These are phyloP conservation scores for Sphinx pinastri DNA, from an alignment of 2,888 invertebrate species.

Conservation along the genomic window DNA sequence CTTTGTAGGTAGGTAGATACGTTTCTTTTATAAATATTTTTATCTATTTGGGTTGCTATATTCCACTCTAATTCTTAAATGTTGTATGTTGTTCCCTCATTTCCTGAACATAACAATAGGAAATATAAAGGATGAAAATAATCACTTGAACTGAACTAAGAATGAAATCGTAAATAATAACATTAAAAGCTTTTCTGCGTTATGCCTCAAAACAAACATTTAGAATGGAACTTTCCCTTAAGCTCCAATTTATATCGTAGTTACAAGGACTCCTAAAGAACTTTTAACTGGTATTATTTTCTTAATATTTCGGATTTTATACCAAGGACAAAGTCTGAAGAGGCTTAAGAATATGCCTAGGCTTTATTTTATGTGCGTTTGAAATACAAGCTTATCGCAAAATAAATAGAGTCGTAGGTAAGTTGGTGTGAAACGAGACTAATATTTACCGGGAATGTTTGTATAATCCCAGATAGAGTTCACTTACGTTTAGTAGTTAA, in stretches of 20 bases:
- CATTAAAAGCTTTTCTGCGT: constrained; percentile 16
- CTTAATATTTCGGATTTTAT: constrained; percentile 17
- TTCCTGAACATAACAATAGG: not conserved
- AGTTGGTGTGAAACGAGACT: no score
- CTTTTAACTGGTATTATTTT: constrained; percentile 14
- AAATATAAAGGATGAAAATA: not conserved
- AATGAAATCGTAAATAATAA: not conserved
- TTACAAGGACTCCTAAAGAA: constrained; percentile 7
- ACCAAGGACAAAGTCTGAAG: not conserved
- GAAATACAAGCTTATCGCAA: not conserved
- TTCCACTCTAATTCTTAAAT: not conserved
- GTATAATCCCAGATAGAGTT: no score
- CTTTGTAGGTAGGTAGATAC: no score
- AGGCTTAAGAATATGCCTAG: constrained; percentile 11
- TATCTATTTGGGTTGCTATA: no score
- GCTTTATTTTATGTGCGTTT: not conserved
- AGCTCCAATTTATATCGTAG: not conserved
- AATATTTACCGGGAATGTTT: no score
- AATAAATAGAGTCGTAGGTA: not conserved
- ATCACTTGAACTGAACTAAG: not conserved
- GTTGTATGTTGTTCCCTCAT: not conserved
- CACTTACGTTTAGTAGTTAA: not conserved
- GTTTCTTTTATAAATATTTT: no score
- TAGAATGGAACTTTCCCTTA: constrained; percentile 2
- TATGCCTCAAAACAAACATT: constrained; percentile 13